A percentile compares a stretch with the other conserved stretches of the same genome.
Conservation (phyloP, 2,113 vertebrate species). For the Rhabdornis inornatus region DNA sequence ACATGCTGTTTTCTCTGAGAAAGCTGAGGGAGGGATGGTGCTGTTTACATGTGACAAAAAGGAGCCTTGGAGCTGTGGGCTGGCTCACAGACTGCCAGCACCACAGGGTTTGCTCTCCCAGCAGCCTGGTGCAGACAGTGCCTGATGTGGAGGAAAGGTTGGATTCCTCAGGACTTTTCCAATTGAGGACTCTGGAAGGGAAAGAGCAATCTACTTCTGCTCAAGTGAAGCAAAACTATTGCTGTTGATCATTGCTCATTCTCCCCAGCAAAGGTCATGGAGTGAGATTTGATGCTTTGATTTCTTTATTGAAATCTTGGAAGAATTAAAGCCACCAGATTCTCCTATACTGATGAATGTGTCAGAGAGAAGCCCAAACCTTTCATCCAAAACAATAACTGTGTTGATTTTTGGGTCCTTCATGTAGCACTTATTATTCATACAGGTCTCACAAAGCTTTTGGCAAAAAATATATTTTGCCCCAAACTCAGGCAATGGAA, state of each 20-base stretch:
- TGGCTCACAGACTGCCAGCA: conserved; percentile 35
- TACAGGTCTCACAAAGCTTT: neutral
- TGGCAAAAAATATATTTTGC: neutral
- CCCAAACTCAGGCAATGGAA: neutral
- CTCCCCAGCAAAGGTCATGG: neutral
- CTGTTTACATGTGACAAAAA: conserved; percentile 30
- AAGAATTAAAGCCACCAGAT: neutral
- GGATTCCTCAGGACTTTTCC: neutral
- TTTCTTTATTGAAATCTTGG: neutral
- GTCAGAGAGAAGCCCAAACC: neutral
- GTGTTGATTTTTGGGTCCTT: neutral
- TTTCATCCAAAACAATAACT: neutral
- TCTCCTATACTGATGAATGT: neutral
- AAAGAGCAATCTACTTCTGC: neutral
- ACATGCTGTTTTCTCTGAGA: conserved; percentile 36
- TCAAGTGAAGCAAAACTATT: neutral
- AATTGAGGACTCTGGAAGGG: neutral
- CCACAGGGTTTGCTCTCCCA: neutral
- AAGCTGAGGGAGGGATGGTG: conserved; percentile 25
- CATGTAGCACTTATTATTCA: neutral
- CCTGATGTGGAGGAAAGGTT: neutral
- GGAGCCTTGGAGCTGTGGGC: neutral
- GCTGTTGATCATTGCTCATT: accelerated
- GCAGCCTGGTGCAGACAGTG: neutral
- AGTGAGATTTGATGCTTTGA: neutral